phyloP scores from a whole-genome alignment of 2,888 invertebrate genomes.

The Andrena bucephala region DNA sequence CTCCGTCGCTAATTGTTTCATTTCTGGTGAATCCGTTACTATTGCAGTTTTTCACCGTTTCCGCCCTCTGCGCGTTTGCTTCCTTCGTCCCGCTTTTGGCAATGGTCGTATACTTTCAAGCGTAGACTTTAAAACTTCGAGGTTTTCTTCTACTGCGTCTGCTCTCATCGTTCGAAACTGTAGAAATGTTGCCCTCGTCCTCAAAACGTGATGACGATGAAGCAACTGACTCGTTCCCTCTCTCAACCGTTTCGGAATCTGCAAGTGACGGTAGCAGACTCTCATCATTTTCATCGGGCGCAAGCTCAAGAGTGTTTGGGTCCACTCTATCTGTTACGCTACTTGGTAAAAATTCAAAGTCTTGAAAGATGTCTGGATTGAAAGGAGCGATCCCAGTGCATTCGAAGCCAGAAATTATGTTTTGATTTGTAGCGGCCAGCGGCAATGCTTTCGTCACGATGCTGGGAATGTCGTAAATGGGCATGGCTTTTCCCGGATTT shows the following conservation, averaged over 20 bases:
- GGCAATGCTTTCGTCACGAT: not conserved
- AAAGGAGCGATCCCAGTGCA: not conserved
- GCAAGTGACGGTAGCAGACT: not conserved
- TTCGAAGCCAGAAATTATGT: not conserved
- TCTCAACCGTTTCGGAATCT: not conserved
- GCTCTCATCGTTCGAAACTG: too few relatives aligned
- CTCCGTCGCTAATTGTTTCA: too few relatives aligned
- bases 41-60: not conserved
- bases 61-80: not conserved
- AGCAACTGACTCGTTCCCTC: not conserved
- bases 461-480: conserved; percentile 1
- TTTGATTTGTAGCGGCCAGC: not conserved
- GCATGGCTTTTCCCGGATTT: conserved; percentile 16
- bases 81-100: not conserved
- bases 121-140: not conserved
- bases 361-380: not conserved
- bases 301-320: too few relatives aligned
- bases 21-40: not conserved
- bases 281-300: not conserved
- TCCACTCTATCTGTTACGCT: not conserved
- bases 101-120: not conserved
- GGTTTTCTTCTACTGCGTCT: not conserved
- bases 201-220: too few relatives aligned
- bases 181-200: too few relatives aligned
- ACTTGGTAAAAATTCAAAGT: not conserved